Evolutionary conservation across 2,888 invertebrate genomes (phyloP).

Genomic region (Oscheius onirici): DNA sequence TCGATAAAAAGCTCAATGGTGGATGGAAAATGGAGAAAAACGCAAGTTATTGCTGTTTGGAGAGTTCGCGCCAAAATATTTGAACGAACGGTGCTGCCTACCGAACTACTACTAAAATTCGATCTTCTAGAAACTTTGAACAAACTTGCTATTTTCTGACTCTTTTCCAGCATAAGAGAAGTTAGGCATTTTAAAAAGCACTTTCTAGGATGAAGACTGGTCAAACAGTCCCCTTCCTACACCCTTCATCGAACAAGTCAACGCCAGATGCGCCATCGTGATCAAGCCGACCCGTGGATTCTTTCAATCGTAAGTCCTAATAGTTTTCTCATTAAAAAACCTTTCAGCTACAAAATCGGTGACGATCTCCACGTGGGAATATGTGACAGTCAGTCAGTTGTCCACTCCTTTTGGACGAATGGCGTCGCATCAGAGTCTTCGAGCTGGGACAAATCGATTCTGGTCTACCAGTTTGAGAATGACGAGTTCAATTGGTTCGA

Average conservation of each 20-base stretch:
- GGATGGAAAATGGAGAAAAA: not conserved
- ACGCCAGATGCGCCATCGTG: slow-evolving; percentile 36
- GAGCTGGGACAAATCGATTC: slow-evolving; percentile 37
- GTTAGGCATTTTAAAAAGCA: too few relatives aligned
- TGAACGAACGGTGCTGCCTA: too few relatives aligned
- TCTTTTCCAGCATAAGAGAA: too few relatives aligned
- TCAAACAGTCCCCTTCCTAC: slow-evolving; percentile 34
- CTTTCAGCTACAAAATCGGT: slow-evolving; percentile 35
- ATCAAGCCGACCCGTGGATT: slow-evolving; percentile 42
- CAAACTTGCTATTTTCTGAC: too few relatives aligned
- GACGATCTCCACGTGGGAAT: slow-evolving; percentile 51
- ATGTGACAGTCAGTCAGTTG: slow-evolving; percentile 34
- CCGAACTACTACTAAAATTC: not conserved
- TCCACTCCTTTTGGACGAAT: slow-evolving; percentile 45
- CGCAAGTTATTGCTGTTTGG: too few relatives aligned
- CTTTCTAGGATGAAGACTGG: slow-evolving; percentile 28
- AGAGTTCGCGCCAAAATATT: too few relatives aligned
- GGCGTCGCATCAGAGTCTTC: slow-evolving; percentile 26
- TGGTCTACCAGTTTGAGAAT: slow-evolving; percentile 35
- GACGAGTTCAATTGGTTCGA: slow-evolving; percentile 30
- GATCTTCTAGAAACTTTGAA: not conserved
- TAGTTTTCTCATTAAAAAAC: not conserved
- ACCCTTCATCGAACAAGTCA: slow-evolving; percentile 39
- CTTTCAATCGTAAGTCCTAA: slow-evolving; percentile 32
- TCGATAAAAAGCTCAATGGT: not conserved